Evolutionary conservation across 2,113 vertebrate species (phyloP).

Genomic region (Eudyptes chrysolophus): DNA sequence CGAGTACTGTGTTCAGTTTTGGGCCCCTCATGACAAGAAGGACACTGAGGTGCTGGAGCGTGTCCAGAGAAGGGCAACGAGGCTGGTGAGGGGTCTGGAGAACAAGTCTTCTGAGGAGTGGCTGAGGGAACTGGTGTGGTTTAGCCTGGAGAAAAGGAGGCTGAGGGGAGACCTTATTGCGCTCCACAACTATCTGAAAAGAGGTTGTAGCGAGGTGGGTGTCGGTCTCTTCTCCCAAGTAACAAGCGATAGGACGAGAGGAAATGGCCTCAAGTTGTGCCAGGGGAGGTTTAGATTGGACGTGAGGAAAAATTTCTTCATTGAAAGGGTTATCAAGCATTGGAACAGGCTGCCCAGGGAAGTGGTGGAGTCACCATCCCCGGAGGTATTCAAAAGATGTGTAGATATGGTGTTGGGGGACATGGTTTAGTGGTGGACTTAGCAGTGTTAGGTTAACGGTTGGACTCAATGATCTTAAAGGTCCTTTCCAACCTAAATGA

Average conservation of each 20-base stretch:
- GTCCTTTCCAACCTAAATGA: neutral
- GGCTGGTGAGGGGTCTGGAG: neutral
- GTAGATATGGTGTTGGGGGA: too few species aligned
- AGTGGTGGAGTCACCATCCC: neutral
- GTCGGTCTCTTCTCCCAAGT: neutral
- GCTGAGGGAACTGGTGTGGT: neutral
- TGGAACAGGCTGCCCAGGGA: neutral
- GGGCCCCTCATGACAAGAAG: neutral
- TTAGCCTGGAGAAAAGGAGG: neutral
- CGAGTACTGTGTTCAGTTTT: accelerated
- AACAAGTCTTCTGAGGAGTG: neutral
- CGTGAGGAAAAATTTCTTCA: neutral
- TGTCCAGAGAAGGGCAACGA: neutral
- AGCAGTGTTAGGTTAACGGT: neutral
- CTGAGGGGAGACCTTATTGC: too few species aligned
- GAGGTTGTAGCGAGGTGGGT: neutral
- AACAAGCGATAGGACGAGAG: neutral
- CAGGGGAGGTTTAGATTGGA: neutral
- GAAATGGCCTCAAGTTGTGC: neutral
- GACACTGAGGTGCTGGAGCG: accelerated
- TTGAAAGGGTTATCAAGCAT: neutral
- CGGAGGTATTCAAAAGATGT: neutral
- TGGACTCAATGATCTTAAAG: neutral
- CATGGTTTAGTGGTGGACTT: neutral
- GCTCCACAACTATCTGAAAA: neutral